Conservation (phyloP, 2,113 vertebrate genomes). For the Psettodes erumei region DNA sequence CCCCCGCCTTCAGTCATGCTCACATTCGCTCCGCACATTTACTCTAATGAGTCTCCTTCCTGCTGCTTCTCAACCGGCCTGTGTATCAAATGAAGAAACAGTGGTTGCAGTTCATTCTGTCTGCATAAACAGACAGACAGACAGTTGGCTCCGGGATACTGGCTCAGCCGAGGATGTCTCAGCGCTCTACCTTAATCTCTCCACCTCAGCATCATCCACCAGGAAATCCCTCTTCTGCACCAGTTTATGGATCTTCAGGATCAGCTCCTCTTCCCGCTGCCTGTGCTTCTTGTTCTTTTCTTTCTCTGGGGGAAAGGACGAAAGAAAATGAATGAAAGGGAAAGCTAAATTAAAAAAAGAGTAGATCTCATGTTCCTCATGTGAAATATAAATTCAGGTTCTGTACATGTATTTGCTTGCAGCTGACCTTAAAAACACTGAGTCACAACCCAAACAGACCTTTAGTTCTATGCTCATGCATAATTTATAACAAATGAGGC, state of each 20-base stretch:
- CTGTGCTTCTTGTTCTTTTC: constrained; percentile 91
- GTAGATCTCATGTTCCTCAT: background rate
- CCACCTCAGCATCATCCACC: constrained; percentile 97
- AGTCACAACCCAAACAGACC: constrained; percentile 16
- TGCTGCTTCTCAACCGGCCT: background rate
- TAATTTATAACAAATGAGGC: constrained; percentile 45
- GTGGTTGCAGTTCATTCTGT: background rate
- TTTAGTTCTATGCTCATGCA: constrained; percentile 23
- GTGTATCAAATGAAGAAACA: constrained; percentile 1
- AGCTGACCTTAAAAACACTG: background rate
- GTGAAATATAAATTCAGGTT: background rate
- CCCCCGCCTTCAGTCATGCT: background rate
- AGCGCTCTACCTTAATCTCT: constrained; percentile 89
- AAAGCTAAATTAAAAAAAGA: background rate
- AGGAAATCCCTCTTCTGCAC: constrained; percentile 99
- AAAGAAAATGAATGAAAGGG: background rate
- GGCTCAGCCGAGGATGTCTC: background rate
- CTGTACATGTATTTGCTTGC: background rate
- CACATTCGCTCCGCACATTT: constrained; percentile 8
- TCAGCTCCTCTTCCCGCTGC: constrained; percentile 93
- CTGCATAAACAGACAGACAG: background rate
- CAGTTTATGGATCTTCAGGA: constrained; percentile 96
- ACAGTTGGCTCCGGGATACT: background rate
- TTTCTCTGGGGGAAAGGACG: constrained; percentile 83
- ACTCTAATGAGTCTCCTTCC: constrained; percentile 29